These are phyloP conservation scores for Myiozetetes cayanensis DNA, from an alignment of 2,113 vertebrate genomes.

Conservation along the genomic window DNA sequence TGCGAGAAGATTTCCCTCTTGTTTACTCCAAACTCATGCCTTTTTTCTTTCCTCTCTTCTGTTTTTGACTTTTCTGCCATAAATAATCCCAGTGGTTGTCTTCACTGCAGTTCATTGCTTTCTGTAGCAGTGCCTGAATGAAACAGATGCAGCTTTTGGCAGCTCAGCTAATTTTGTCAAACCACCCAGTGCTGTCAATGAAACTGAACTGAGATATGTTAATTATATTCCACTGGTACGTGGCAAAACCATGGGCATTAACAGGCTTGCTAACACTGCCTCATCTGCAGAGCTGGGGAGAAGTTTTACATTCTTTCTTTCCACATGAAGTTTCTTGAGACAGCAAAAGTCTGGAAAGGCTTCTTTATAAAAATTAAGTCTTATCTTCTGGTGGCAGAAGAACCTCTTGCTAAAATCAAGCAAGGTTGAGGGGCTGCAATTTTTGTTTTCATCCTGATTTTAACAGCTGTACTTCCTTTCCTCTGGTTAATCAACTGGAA, in stretches of 20 bases:
- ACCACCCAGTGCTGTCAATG: not conserved
- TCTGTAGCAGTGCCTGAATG: not conserved
- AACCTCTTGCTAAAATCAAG: not conserved
- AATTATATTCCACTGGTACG: not conserved
- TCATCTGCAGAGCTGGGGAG: not conserved
- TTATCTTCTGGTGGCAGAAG: not conserved
- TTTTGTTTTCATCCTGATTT: not conserved
- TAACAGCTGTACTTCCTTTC: not conserved
- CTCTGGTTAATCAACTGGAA: not conserved
- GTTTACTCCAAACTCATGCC: not conserved
- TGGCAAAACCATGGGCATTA: not conserved
- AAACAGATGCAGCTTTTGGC: slow-evolving; percentile 37
- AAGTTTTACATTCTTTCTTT: not conserved
- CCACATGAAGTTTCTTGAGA: not conserved
- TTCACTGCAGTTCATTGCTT: not conserved
- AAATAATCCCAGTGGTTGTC: not conserved
- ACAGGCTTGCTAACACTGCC: not conserved
- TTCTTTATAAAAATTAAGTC: not conserved
- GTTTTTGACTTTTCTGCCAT: not conserved
- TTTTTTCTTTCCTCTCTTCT: not conserved
- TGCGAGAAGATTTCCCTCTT: not conserved
- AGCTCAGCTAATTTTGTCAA: slow-evolving; percentile 31
- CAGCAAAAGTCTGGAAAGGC: not conserved
- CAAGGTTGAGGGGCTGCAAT: not conserved
- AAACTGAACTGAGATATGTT: slow-evolving; percentile 15